Percentiles rank a stretch among this genome's conserved stretches.
Evolutionary conservation across 2,888 invertebrate genomes (phyloP).

Genomic region (Rosalia funebris): DNA sequence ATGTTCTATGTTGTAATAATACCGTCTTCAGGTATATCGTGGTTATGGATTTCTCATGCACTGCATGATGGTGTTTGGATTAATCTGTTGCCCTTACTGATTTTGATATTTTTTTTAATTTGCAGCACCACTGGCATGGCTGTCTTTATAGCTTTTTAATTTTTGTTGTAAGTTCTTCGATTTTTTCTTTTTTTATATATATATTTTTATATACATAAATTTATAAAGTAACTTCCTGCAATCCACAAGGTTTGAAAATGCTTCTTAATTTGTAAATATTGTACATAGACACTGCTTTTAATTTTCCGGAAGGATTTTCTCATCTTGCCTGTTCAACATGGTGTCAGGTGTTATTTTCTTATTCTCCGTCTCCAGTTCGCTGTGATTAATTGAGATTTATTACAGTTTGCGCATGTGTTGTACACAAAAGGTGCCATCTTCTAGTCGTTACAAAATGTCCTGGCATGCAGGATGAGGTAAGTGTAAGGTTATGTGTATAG

Average conservation of each 20-base stretch:
- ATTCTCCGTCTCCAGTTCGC: neutral
- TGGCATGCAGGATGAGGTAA: constrained; percentile 92
- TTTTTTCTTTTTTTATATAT: constrained; percentile 46
- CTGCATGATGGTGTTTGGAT: constrained; percentile 39
- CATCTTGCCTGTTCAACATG: constrained; percentile 18
- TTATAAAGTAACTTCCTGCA: constrained; percentile 14
- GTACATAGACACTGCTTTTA: constrained; percentile 27
- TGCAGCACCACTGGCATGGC: constrained; percentile 63
- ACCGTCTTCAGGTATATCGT: constrained; percentile 7
- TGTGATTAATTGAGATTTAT: constrained; percentile 28
- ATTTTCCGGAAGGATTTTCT: constrained; percentile 22
- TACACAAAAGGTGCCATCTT: constrained; percentile 98
- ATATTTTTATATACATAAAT: constrained; percentile 19
- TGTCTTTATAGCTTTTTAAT: constrained; percentile 59
- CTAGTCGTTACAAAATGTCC: constrained; percentile 98
- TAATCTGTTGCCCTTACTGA: constrained; percentile 23
- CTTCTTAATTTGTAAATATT: constrained; percentile 27
- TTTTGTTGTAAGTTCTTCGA: constrained; percentile 60
- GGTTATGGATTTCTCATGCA: constrained; percentile 31
- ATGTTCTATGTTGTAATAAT: constrained; percentile 15
- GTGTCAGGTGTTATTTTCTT: constrained; percentile 23
- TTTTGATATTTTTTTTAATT: constrained; percentile 57
- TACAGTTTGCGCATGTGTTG: constrained; percentile 97
- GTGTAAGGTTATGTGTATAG: too few relatives aligned
- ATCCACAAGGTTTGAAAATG: constrained; percentile 13